Percentiles rank a stretch among this genome's conserved stretches.
These are phyloP conservation scores for Salarias fasciatus DNA, from an alignment of 2,797 vertebrate species.

Conservation along the genomic window DNA sequence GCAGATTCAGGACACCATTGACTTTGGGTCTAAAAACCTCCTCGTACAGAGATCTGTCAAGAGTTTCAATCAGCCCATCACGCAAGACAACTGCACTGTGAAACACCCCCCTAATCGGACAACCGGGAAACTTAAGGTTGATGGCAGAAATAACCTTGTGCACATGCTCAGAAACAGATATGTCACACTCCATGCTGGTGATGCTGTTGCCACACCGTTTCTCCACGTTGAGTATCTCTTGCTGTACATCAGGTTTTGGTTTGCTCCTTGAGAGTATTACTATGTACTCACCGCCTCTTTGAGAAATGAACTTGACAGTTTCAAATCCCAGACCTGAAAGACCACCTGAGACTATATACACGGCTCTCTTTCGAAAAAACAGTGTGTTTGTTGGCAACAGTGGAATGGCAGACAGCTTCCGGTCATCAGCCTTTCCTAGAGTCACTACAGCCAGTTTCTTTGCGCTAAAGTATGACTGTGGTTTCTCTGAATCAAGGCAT, in stretches of 20 bases:
- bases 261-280: conserved; percentile 84
- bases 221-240: conserved; percentile 75
- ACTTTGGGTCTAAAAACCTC: conserved; percentile 89
- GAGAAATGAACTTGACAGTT: conserved; percentile 87
- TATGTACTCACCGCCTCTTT: conserved; percentile 81
- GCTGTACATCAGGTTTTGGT: conserved; percentile 73
- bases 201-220: conserved; percentile 72
- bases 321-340: conserved; percentile 90
- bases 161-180: conserved; percentile 73
- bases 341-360: conserved; percentile 87
- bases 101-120: conserved; percentile 87
- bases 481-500: conserved; percentile 6
- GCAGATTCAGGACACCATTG: conserved; percentile 87
- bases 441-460: conserved; percentile 72
- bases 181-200: conserved; percentile 79
- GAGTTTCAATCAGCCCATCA: conserved; percentile 81
- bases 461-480: conserved; percentile 78
- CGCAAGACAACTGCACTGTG: conserved; percentile 89
- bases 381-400: conserved; percentile 60
- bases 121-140: conserved; percentile 67
- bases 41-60: conserved; percentile 82
- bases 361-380: conserved; percentile 79
- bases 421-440: conserved; percentile 57
- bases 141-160: conserved; percentile 75
- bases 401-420: conserved; percentile 72